phyloP scores from a whole-genome alignment of 2,888 invertebrate species.

The Melolontha melolontha region DNA sequence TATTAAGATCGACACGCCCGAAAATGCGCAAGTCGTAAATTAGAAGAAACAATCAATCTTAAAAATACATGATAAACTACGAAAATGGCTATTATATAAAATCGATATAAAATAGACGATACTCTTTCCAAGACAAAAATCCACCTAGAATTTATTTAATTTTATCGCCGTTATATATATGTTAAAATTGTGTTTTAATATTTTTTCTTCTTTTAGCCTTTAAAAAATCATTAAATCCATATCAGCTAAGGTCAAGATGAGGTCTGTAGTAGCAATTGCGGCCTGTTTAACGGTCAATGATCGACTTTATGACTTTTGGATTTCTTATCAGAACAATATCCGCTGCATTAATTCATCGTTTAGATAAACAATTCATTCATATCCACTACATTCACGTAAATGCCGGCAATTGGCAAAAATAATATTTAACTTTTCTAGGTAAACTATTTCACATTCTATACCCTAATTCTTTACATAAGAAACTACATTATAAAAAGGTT shows the following conservation, averaged over 20 bases:
- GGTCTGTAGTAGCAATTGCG: slow-evolving; percentile 43
- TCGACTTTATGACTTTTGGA: slow-evolving; percentile 56
- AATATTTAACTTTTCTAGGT: not conserved
- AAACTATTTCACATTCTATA: not conserved
- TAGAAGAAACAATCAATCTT: too few relatives aligned
- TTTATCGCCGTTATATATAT: not conserved
- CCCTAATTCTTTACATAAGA: too few relatives aligned
- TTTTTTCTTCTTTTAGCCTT: slow-evolving; percentile 6
- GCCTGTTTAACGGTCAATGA: slow-evolving; percentile 53
- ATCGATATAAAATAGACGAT: too few relatives aligned
- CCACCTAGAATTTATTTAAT: not conserved
- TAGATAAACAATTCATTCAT: slow-evolving; percentile 50
- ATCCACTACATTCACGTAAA: slow-evolving; percentile 41
- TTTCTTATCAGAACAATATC: slow-evolving; percentile 53
- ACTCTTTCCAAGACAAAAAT: too few relatives aligned
- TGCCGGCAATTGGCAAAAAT: slow-evolving; percentile 7
- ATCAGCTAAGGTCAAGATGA: slow-evolving; percentile 45
- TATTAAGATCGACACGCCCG: too few relatives aligned
- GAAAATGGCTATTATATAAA: too few relatives aligned
- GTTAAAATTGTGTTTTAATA: slow-evolving; percentile 17
- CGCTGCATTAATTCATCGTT: slow-evolving; percentile 49
- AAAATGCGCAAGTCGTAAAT: too few relatives aligned
- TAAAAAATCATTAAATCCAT: slow-evolving; percentile 38
- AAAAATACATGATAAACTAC: too few relatives aligned
- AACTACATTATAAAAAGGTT: too few relatives aligned